Percentiles rank a stretch among this genome's conserved stretches.
Evolutionary conservation across 2,888 invertebrate species (phyloP).

Genomic region (Argynnis bischoffii): DNA sequence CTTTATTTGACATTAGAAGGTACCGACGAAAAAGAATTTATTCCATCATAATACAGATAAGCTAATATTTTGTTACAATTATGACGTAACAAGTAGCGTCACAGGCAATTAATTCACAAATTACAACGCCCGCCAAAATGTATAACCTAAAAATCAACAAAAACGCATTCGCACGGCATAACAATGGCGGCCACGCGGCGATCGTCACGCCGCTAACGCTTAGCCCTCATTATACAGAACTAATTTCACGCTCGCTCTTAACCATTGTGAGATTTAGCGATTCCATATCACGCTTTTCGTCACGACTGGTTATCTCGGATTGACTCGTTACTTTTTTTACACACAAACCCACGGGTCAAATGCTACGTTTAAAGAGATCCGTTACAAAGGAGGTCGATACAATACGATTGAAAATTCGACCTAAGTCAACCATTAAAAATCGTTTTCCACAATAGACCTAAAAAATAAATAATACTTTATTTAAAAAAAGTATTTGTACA

Average conservation of each 20-base stretch:
- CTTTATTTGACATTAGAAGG: conserved; percentile 23
- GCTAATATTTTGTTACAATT: conserved; percentile 18
- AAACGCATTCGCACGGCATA: conserved; percentile 63
- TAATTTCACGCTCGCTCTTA: conserved; percentile 78
- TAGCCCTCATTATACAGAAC: conserved; percentile 70
- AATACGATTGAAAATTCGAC: conserved; percentile 43
- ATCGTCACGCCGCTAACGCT: conserved; percentile 61
- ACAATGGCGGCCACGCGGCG: conserved; percentile 74
- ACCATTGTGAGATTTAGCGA: conserved; percentile 73
- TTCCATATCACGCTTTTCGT: conserved; percentile 74
- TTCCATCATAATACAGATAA: conserved; percentile 2
- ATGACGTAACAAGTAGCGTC: conserved; percentile 29
- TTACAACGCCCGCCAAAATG: conserved; percentile 52
- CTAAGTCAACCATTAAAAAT: conserved; percentile 73
- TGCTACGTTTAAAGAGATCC: conserved; percentile 28
- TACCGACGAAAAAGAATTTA: conserved; percentile 1
- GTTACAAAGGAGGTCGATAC: conserved; percentile 27
- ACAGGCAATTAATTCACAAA: conserved; percentile 66
- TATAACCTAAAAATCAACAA: conserved; percentile 71
- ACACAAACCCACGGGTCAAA: conserved; percentile 35
- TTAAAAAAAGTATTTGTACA: conserved; percentile 78
- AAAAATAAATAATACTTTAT: conserved; percentile 62
- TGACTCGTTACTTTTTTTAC: conserved; percentile 64
- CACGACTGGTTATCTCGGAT: conserved; percentile 67
- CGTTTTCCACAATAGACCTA: conserved; percentile 60